Evolutionary conservation across 92 coral and sea anemone species (phyloP), one percentile per base, ranked within the genome.

Genomic region (Actinernus sp.): DNA sequence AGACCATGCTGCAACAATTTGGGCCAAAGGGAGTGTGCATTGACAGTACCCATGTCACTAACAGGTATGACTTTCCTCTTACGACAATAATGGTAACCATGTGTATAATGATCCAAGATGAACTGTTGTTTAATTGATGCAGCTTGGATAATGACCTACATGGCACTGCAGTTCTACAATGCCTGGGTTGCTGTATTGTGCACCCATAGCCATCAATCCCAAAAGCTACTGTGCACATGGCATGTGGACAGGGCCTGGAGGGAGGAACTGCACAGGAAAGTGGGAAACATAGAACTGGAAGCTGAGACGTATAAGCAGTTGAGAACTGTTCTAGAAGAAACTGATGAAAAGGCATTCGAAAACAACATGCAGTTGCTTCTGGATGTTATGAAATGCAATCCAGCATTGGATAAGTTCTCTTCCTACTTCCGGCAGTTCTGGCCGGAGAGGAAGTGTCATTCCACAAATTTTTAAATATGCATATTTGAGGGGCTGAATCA

Each of bases 1-100:
- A 67, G 36, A 37, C 25, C 2, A 65, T 82, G 83, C 45, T 63
- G 13, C 58, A 58, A 32, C 33, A 83, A 25, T 60, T 76, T 41
- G 73, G 61, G 21, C 48, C 37, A 8, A 83, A 83, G 33, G 84
- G 79, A 3, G 62, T 83, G 20, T 78, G 84, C 19, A 43, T 59
- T 33, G 84, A 83, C 41, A 66, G 77, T 5, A 83, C 84, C 2
- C 79, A 76, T 32, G 79, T 84, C n/a, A 83, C 89, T 6, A 83
- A 67, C 29, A 84, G 72, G 19, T 76, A 76, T 33, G 75, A 69
- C 55, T 83, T 83, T 26, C 38, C 23, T 3, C 77, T 83, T 9
- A 68, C 71, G 31, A 65, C 90, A 11, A 8, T 83, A 10, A 25
- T 68, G 51, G 84, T 76, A n/a, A 45, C 53, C 3, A 75, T 88